Percentiles rank a stretch among this genome's conserved stretches.
Conservation (phyloP, 2,888 invertebrate genomes). For the Lycophotia porphyrea region DNA sequence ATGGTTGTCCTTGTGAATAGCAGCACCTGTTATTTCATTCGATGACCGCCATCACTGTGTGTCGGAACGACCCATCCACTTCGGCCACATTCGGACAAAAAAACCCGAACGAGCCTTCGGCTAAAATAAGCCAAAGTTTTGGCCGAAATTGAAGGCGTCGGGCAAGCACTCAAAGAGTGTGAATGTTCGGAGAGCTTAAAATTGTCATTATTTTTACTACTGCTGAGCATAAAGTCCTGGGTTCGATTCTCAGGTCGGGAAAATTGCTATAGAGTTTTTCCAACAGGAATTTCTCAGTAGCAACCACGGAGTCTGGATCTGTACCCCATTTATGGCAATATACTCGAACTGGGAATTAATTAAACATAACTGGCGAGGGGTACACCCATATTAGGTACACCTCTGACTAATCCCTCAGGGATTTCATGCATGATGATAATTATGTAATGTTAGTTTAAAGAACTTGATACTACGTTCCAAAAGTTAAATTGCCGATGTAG, state of each 20-base stretch:
- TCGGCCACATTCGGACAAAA: background rate
- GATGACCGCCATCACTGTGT: slow-evolving; percentile 10
- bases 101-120: background rate
- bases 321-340: background rate
- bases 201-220: background rate
- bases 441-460: no score
- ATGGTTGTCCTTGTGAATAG: slow-evolving; percentile 50
- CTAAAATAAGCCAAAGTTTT: background rate
- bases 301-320: background rate
- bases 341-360: no score
- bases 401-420: fast-evolving
- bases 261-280: background rate
- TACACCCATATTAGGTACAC: background rate
- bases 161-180: background rate
- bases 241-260: background rate
- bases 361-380: background rate
- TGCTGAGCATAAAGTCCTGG: background rate
- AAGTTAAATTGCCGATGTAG: no score
- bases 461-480: no score
- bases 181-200: background rate
- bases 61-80: background rate
- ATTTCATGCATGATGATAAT: no score
- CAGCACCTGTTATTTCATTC: slow-evolving; percentile 42
- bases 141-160: background rate
- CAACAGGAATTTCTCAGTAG: background rate